A percentile compares a stretch with the other conserved stretches of the same genome.
phyloP scores from a whole-genome alignment of 2,888 invertebrate genomes.

The Lacanobia wlatinum region DNA sequence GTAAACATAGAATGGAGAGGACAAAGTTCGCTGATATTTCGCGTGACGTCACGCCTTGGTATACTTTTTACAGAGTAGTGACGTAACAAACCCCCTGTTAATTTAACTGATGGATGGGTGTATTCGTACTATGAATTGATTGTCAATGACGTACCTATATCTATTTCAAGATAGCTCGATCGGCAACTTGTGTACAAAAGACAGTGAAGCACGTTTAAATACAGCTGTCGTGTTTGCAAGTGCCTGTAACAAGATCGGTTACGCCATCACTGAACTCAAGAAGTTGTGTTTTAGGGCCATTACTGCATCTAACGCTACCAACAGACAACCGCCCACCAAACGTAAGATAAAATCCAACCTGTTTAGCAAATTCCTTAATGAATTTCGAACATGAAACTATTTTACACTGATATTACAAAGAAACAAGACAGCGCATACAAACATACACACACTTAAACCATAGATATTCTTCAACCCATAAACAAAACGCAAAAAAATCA shows the following conservation, averaged over 20 bases:
- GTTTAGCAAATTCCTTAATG: not conserved
- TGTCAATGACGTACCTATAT: no score
- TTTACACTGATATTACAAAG: conserved; percentile 16
- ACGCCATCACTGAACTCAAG: not conserved
- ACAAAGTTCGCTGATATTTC: no score
- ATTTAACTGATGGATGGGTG: no score
- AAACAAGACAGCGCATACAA: conserved; percentile 13
- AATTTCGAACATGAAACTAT: not conserved
- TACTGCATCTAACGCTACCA: not conserved
- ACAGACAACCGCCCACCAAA: not conserved
- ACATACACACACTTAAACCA: conserved; percentile 26
- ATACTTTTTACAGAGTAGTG: no score
- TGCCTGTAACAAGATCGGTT: not conserved
- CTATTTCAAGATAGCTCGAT: not conserved
- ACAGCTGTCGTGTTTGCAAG: not conserved
- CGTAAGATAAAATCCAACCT: not conserved
- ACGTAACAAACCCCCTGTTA: no score
- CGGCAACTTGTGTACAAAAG: not conserved
- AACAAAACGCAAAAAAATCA: conserved; percentile 60
- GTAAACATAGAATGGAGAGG: no score
- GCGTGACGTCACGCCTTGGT: no score
- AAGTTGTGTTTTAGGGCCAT: not conserved
- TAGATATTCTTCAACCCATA: conserved; percentile 53
- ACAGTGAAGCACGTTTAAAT: not conserved
- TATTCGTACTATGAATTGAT: no score